Base-by-base conservation (phyloP, 2,888 invertebrate genomes). In the Parthenolecanium corni region DNA sequence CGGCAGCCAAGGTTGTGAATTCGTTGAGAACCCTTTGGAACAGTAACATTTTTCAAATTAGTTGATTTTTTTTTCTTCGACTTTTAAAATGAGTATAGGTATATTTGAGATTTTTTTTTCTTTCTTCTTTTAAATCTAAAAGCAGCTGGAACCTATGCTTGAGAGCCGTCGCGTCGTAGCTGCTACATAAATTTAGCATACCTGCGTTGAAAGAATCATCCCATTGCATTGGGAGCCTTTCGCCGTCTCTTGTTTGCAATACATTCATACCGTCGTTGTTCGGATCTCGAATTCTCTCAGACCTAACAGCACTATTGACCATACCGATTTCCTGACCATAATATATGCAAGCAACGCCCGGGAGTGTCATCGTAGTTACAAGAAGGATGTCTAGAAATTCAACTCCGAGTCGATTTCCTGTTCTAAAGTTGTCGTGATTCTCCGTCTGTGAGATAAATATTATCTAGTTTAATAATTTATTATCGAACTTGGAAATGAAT, bases 161-260 rank as follows among this genome's bases (percentile, higher is more conserved):
- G n/a, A n/a, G n/a, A n/a, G n/a, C n/a, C n/a, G 21, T 46, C 6
- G 44, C 20, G 14, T 46, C 21, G 21, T 21, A 9, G 21, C 24
- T 24, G 21, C 24, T 3, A 24, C 3, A 24, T 51, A 25, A 18
- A 24, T 51, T 51, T 31, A 51, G 24, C 31, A 70, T 66, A 72
- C 85, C 86, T 62, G 84, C 83, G 69, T 81, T 81, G 52, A 68
- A 72, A 0, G 76, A 73, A 14, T 74, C 71, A 68, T 77, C 81
- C 90, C 90, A 90, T 69, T 89, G 89, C 74, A 84, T 87, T 0
- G 90, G 90, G 0, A 88, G 86, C 25, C 90, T 78, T 67, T 78
- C 83, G 0, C 85, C 85, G 71, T 89, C 89, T 66, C 89, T 78
- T 2, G 84, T 82, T 2, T 72, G 71, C n/a, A 64, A 78, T 51